phyloP scores from a whole-genome alignment of 2,797 vertebrate species.

The Anableps anableps region DNA sequence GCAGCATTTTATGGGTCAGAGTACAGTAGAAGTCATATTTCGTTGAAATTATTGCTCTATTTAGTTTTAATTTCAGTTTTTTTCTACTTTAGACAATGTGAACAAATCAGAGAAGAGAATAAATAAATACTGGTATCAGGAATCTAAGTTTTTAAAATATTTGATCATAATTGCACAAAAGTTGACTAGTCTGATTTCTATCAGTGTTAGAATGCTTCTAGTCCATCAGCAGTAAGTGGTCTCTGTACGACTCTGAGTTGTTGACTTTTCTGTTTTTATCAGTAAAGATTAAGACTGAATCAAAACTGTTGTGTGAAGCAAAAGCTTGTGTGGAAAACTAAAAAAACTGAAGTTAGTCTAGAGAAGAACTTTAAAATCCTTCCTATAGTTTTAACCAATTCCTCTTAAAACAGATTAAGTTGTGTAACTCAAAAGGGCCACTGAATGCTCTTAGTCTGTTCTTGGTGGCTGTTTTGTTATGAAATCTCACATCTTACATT shows the following conservation, averaged over 20 bases:
- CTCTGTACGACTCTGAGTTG: background rate
- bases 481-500: conserved; percentile 34
- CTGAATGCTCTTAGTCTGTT: conserved; percentile 26
- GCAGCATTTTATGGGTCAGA: background rate
- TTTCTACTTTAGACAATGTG: background rate
- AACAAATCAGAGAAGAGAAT: background rate
- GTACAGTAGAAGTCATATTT: background rate
- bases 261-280: background rate
- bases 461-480: conserved; percentile 43
- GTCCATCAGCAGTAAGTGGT: background rate
- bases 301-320: background rate
- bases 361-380: background rate
- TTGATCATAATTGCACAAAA: background rate
- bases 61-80: background rate
- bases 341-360: background rate
- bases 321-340: background rate
- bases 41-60: background rate
- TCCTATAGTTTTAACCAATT: background rate
- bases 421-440: conserved; percentile 21
- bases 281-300: background rate
- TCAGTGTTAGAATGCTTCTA: background rate
- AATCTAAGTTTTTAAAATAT: background rate
- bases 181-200: background rate
- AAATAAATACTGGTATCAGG: background rate
- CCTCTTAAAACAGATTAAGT: conserved; percentile 30